phyloP scores from a whole-genome alignment of 2,113 vertebrate genomes.

The Phasianus colchicus region DNA sequence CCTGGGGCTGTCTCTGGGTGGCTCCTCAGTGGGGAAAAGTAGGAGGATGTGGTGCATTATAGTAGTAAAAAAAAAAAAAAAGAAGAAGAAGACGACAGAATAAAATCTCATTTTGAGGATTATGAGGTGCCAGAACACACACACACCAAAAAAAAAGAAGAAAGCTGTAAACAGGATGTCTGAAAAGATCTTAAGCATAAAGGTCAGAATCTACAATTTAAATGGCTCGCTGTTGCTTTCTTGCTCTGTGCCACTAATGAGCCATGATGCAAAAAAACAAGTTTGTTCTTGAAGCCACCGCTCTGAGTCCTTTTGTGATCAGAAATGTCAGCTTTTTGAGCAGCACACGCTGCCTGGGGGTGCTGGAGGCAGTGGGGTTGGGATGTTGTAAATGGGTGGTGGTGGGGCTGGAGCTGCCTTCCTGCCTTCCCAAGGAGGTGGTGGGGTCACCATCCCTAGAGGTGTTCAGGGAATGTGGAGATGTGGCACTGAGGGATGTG shows the following conservation, averaged over 20 bases:
- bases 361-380: background rate
- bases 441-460: too few species aligned
- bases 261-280: background rate
- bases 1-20: background rate
- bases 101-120: constrained; percentile 61
- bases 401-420: background rate
- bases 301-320: background rate
- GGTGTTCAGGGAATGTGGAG: too few species aligned
- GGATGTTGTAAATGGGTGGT: accelerated
- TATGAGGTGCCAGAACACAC: constrained; percentile 53
- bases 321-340: background rate
- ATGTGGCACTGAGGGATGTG: too few species aligned
- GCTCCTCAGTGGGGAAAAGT: background rate
- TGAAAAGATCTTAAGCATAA: constrained; percentile 55
- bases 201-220: constrained; percentile 74
- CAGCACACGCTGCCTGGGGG: accelerated
- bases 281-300: background rate
- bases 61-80: background rate
- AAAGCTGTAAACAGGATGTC: constrained; percentile 46
- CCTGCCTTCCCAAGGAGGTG: background rate
- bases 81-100: too few species aligned
- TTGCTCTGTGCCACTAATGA: background rate
- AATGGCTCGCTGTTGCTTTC: constrained; percentile 29
- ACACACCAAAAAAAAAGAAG: background rate
- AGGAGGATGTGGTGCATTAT: background rate